phyloP scores from a whole-genome alignment of 2,888 invertebrate species.

The Lymantria monacha region DNA sequence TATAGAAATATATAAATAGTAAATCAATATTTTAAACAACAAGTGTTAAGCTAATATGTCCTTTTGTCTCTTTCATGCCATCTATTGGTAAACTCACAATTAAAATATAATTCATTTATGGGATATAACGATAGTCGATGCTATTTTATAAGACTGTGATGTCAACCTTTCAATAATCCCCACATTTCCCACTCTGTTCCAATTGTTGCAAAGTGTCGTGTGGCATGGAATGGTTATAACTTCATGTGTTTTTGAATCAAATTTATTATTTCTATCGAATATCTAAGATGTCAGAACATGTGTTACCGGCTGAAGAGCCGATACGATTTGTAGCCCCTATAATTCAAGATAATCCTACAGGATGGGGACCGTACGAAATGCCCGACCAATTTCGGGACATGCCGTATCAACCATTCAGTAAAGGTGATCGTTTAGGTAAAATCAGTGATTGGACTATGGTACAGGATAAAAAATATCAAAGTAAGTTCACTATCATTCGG shows the following conservation, averaged over 20 bases:
- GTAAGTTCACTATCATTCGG: slow-evolving; percentile 75
- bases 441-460: slow-evolving; percentile 99
- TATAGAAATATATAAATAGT: too few species aligned
- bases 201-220: slow-evolving; percentile 58
- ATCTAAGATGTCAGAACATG: slow-evolving; percentile 72
- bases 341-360: slow-evolving; percentile 92
- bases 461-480: slow-evolving; percentile 96
- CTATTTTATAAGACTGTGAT: too few species aligned
- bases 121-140: too few species aligned
- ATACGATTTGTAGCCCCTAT: slow-evolving; percentile 87
- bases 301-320: slow-evolving; percentile 81
- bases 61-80: too few species aligned
- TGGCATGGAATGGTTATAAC: slow-evolving; percentile 47
- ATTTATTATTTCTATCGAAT: slow-evolving; percentile 21
- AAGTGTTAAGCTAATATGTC: too few species aligned
- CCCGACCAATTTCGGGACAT: slow-evolving; percentile 97
- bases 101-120: too few species aligned
- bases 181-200: slow-evolving; percentile 4
- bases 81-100: too few species aligned
- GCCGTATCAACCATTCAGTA: slow-evolving; percentile 99
- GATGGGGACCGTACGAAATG: slow-evolving; percentile 98
- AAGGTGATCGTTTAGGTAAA: slow-evolving; percentile 98
- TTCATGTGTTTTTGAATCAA: slow-evolving; percentile 29
- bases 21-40: too few species aligned
- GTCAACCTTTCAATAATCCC: too few species aligned